Evolutionary conservation across 2,797 vertebrate genomes (phyloP).

Genomic region (Scyliorhinus canicula): DNA sequence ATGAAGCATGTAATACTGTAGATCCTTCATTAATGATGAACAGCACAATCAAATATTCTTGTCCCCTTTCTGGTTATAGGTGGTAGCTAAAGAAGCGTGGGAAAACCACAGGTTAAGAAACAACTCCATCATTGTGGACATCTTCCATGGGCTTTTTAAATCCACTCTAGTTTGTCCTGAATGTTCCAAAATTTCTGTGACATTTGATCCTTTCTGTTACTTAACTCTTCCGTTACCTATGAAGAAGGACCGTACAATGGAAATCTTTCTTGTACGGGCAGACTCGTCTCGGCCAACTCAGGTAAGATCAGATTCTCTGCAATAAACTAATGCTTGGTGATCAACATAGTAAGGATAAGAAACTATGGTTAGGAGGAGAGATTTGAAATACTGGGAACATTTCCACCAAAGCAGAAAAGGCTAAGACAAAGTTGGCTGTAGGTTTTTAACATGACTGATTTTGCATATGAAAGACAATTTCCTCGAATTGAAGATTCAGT

Average conservation of each 20-base stretch:
- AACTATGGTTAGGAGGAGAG: not conserved
- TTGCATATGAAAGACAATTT: not conserved
- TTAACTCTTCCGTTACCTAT: conserved; percentile 83
- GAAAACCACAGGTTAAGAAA: conserved; percentile 80
- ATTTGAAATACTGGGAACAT: not conserved
- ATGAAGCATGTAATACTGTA: not conserved
- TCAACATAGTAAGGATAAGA: not conserved
- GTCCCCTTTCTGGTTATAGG: conserved; percentile 52
- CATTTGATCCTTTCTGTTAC: conserved; percentile 91
- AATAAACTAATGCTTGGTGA: not conserved
- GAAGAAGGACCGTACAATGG: conserved; percentile 85
- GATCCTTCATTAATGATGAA: not conserved
- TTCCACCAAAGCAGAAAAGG: not conserved
- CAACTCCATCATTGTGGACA: conserved; percentile 85
- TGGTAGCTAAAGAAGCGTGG: conserved; percentile 85
- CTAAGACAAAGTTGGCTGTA: not conserved
- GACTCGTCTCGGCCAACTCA: conserved; percentile 81
- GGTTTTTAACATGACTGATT: not conserved
- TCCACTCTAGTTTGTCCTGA: conserved; percentile 85
- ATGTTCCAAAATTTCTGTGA: conserved; percentile 82
- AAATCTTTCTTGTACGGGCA: conserved; percentile 77
- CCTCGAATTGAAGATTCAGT: not conserved
- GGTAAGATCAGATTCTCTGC: conserved; percentile 54
- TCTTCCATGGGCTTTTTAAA: conserved; percentile 87
- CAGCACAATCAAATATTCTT: not conserved